Evolutionary conservation across 2,797 vertebrate species (phyloP).

Genomic region (Heliangelus exortis): DNA sequence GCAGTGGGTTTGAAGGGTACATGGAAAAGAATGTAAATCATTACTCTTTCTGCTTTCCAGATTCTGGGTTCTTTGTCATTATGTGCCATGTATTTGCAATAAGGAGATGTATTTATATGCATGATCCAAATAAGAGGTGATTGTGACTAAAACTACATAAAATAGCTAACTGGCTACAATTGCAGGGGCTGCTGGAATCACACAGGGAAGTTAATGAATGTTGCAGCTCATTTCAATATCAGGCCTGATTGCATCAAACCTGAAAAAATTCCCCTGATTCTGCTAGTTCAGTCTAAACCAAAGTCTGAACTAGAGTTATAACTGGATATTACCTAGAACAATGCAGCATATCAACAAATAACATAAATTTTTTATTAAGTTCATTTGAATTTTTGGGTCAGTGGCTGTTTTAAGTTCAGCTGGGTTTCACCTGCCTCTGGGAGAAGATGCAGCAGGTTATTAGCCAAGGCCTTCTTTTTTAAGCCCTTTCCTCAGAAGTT

Average conservation of each 20-base stretch:
- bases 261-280: not conserved
- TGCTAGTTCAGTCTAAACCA: not conserved
- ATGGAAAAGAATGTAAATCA: not conserved
- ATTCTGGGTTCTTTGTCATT: not conserved
- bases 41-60: not conserved
- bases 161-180: not conserved
- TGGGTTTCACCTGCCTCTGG: not conserved
- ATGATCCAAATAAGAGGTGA: not conserved
- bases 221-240: accelerated
- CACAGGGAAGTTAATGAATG: not conserved
- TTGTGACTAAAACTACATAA: not conserved
- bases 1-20: not conserved
- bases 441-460: not conserved
- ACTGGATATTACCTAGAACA: not conserved
- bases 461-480: not conserved
- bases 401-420: not conserved
- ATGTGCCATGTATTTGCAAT: not conserved
- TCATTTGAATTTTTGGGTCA: not conserved
- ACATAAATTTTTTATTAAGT: accelerated
- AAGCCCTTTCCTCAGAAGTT: not conserved
- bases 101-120: accelerated
- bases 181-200: not conserved
- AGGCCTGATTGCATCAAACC: not conserved
- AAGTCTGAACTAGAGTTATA: accelerated
- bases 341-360: accelerated